These are phyloP conservation scores for Diabrotica balteata DNA, from an alignment of 2,888 invertebrate species.

Conservation along the genomic window DNA sequence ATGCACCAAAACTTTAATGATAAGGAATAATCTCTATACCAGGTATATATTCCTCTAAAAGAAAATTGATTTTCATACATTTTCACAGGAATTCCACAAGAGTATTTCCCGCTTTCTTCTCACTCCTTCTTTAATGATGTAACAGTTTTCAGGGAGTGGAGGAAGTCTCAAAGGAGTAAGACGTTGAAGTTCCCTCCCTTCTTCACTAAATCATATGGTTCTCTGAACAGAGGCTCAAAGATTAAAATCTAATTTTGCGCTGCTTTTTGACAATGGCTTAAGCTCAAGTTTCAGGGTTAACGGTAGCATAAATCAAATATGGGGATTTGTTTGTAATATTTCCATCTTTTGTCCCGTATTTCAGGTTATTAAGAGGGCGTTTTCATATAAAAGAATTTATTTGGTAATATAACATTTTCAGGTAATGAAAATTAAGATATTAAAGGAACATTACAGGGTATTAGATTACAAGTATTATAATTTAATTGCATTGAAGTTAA, in stretches of 20 bases:
- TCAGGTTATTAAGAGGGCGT: too few relatives aligned
- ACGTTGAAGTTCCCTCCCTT: constrained; percentile 39
- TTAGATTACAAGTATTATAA: too few relatives aligned
- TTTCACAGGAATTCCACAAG: constrained; percentile 35
- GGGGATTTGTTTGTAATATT: constrained; percentile 9
- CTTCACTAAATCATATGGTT: constrained; percentile 46
- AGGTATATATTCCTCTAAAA: too few relatives aligned
- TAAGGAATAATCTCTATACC: too few relatives aligned
- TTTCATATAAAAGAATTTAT: too few relatives aligned
- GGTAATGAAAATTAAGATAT: too few relatives aligned
- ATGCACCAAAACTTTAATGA: too few relatives aligned
- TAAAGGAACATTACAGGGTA: too few relatives aligned
- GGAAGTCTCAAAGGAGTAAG: constrained; percentile 44
- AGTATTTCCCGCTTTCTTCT: constrained; percentile 35
- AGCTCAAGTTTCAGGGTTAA: constrained; percentile 16
- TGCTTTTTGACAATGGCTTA: constrained; percentile 25
- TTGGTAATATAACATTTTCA: too few relatives aligned
- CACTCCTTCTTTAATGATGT: constrained; percentile 45
- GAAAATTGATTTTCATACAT: constrained; percentile 3
- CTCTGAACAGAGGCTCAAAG: constrained; percentile 43
- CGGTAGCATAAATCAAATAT: constrained; percentile 19
- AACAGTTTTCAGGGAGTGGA: constrained; percentile 43
- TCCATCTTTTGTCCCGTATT: constrained; percentile 6
- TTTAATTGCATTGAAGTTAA: too few relatives aligned
- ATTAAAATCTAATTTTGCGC: constrained; percentile 43